Percentiles rank a stretch among this genome's conserved stretches.
Conservation (phyloP, 2,797 vertebrate species). For the Eutrigla gurnardus region DNA sequence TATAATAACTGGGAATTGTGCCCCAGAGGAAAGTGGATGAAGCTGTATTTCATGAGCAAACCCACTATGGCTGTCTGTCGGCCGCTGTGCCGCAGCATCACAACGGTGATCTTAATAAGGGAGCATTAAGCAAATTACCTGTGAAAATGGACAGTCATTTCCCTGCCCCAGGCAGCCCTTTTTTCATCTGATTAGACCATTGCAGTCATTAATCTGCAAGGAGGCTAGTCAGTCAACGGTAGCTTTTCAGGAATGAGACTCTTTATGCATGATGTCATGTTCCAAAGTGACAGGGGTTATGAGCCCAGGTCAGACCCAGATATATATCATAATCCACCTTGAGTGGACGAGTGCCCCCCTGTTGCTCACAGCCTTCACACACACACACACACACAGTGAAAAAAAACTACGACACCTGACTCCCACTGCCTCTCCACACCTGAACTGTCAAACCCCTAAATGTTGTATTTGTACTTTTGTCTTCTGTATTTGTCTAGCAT, state of each 20-base stretch:
- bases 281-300: constrained; percentile 45
- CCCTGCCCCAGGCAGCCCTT: constrained; percentile 55
- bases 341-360: constrained; percentile 24
- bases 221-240: constrained; percentile 37
- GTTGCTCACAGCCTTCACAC: no score
- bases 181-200: constrained; percentile 59
- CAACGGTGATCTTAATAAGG: constrained; percentile 72
- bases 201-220: constrained; percentile 62
- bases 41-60: constrained; percentile 65
- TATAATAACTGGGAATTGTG: constrained; percentile 55
- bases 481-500: no score
- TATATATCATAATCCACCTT: constrained; percentile 56
- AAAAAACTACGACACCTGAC: no score
- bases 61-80: constrained; percentile 34
- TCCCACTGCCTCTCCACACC: no score
- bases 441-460: no score
- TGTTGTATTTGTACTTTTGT: no score
- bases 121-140: constrained; percentile 82
- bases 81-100: constrained; percentile 39
- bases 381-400: constrained; percentile 28
- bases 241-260: constrained; percentile 41
- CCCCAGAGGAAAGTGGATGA: constrained; percentile 58
- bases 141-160: constrained; percentile 77
- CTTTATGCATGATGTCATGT: constrained; percentile 60
- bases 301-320: constrained; percentile 38